A percentile compares a stretch with the other conserved stretches of the same genome.
Evolutionary conservation across 2,797 vertebrate genomes (phyloP).

Genomic region (Semaprochilodus insignis): DNA sequence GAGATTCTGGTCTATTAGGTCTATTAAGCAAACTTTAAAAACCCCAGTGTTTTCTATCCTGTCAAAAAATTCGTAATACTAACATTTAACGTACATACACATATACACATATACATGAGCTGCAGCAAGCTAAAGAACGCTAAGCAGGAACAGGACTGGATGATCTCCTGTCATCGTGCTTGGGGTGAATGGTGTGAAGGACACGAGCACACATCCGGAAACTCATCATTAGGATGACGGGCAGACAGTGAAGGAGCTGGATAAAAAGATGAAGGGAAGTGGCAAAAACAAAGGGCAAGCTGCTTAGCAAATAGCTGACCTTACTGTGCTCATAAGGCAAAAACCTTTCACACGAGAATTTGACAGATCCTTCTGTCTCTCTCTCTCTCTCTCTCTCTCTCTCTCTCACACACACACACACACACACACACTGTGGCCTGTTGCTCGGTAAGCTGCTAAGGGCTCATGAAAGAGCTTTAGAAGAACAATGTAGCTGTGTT

Average conservation of each 20-base stretch:
- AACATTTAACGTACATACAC: too few species aligned
- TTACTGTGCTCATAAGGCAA: conserved; percentile 28
- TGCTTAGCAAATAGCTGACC: conserved; percentile 32
- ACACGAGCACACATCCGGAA: neutral
- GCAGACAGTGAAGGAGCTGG: neutral
- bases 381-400: neutral
- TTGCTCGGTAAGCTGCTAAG: conserved; percentile 75
- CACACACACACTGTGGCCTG: conserved; percentile 55
- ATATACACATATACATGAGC: too few species aligned
- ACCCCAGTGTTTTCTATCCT: too few species aligned
- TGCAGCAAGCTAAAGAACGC: too few species aligned
- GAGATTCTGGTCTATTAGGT: too few species aligned
- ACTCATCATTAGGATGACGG: neutral
- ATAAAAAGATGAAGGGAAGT: neutral
- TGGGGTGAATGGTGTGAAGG: neutral
- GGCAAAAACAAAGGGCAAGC: conserved; percentile 13
- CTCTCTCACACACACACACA: conserved; percentile 27
- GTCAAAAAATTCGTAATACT: too few species aligned
- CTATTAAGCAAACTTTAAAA: too few species aligned
- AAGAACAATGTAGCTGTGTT: conserved; percentile 78
- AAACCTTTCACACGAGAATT: conserved; percentile 17
- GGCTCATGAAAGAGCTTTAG: conserved; percentile 79
- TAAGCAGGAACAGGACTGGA: neutral
- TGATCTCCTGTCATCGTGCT: neutral
- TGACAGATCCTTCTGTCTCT: conserved; percentile 25